Evolutionary conservation across 1,140 invertebrate genomes (phyloP).

Genomic region (Calliphora vicina): DNA sequence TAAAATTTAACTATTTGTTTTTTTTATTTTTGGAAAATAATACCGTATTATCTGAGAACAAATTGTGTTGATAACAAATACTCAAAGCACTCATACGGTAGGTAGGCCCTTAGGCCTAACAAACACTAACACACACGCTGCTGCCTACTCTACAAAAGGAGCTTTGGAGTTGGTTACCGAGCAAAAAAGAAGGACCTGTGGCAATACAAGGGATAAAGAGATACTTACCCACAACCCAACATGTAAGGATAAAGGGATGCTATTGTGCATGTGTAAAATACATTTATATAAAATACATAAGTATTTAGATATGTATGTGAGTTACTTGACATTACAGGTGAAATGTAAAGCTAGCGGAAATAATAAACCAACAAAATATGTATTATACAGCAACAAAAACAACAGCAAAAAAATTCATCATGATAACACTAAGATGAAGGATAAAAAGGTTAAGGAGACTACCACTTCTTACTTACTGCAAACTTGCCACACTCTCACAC

Average conservation of each 20-base stretch:
- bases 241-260: not conserved
- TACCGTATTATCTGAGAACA: not conserved
- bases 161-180: not conserved
- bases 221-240: not conserved
- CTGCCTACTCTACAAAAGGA: not conserved
- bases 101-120: not conserved
- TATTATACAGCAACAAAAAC: not conserved
- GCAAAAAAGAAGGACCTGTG: not conserved
- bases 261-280: not conserved
- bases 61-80: too few relatives aligned
- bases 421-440: not conserved
- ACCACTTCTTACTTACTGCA: not conserved
- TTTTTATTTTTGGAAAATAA: not conserved
- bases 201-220: not conserved
- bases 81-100: not conserved
- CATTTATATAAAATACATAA: not conserved
- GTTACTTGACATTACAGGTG: not conserved
- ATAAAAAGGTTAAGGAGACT: not conserved
- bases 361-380: conserved; percentile 2
- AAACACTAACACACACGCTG: not conserved
- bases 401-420: not conserved
- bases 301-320: not conserved
- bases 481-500: too few relatives aligned
- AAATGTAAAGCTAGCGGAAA: conserved; percentile 9
- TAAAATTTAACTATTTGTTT: not conserved